Evolutionary conservation across 1,140 invertebrate genomes (phyloP).

Genomic region (Sarcophaga bullata): DNA sequence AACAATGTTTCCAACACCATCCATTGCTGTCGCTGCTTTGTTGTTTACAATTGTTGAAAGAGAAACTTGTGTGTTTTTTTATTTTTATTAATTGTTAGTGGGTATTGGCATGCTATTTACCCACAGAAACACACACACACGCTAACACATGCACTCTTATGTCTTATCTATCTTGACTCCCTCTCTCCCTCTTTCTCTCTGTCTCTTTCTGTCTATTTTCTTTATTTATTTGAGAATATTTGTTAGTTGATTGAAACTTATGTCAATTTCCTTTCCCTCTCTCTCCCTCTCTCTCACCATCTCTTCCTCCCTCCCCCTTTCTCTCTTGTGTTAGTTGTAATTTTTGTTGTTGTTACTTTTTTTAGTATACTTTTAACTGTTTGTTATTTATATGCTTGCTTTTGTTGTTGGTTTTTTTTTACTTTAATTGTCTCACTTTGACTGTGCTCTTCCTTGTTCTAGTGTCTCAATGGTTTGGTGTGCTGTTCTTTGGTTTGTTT

Average conservation of each 20-base stretch:
- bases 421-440: background rate
- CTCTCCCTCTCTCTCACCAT: too few relatives aligned
- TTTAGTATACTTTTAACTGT: too few relatives aligned
- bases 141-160: background rate
- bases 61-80: background rate
- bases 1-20: slow-evolving; percentile 12
- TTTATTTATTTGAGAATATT: too few relatives aligned
- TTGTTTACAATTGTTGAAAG: background rate
- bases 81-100: background rate
- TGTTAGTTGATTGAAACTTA: too few relatives aligned
- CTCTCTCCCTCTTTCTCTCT: too few relatives aligned
- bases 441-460: background rate
- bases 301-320: too few relatives aligned
- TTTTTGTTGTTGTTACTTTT: too few relatives aligned
- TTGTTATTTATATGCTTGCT: too few relatives aligned
- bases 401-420: background rate
- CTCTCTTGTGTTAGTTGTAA: too few relatives aligned
- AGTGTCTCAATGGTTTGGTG: background rate
- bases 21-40: background rate
- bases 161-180: background rate
- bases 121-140: background rate
- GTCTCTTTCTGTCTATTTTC: too few relatives aligned
- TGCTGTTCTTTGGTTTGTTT: background rate
- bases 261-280: too few relatives aligned
- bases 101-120: background rate